Evolutionary conservation across 2,888 invertebrate genomes (phyloP).

Genomic region (Aquatica leii): DNA sequence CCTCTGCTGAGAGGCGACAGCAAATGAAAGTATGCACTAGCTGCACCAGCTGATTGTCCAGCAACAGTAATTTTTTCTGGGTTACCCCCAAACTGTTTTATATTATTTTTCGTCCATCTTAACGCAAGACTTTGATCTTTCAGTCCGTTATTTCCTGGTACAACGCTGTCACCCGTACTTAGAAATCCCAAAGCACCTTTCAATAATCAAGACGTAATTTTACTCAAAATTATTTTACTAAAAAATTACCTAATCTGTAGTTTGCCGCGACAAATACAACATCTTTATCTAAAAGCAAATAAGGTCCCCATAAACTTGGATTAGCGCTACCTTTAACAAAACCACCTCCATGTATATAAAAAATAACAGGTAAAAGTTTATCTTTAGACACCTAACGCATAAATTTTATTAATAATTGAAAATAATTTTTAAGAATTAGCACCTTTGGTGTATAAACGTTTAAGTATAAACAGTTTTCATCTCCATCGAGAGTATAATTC

Average conservation of each 20-base stretch:
- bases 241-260: no score
- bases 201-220: no score
- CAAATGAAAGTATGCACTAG: constrained; percentile 59
- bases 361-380: no score
- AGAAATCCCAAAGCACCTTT: background rate
- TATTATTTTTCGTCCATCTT: background rate
- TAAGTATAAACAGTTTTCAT: constrained; percentile 5
- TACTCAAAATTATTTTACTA: no score
- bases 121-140: background rate
- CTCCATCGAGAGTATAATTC: background rate
- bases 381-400: background rate
- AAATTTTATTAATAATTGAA: background rate
- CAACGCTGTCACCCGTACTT: background rate
- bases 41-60: constrained; percentile 36
- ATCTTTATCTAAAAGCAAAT: no score
- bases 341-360: no score
- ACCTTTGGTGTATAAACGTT: constrained; percentile 16
- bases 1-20: constrained; percentile 57
- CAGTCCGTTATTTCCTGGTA: background rate
- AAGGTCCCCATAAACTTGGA: no score
- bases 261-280: no score
- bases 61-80: background rate
- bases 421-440: background rate
- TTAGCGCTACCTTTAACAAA: no score
- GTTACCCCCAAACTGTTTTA: constrained; percentile 2